Percentiles rank a stretch among this genome's conserved stretches.
These are phyloP conservation scores for Diadema setosum DNA, from an alignment of 35 echinoderm and acorn worm species.

Conservation along the genomic window DNA sequence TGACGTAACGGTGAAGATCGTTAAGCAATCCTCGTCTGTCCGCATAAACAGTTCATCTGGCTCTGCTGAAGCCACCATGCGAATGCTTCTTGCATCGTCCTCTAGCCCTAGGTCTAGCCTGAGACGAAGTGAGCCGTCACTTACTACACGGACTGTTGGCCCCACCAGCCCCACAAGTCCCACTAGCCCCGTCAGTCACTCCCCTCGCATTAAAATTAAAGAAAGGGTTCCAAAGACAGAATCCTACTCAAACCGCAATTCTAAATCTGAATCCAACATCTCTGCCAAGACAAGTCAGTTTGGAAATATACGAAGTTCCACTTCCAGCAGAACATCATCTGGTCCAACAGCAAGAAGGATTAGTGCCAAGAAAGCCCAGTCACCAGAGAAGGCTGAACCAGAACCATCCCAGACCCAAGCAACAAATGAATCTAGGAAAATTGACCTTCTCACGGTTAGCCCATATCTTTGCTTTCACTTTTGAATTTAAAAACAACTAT, in stretches of 20 bases:
- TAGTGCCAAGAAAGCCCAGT: background rate
- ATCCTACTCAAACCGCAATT: background rate
- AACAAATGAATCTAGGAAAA: background rate
- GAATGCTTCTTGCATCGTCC: conserved; percentile 27
- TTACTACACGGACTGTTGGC: too few species aligned
- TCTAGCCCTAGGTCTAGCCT: conserved; percentile 15
- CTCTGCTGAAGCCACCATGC: conserved; percentile 41
- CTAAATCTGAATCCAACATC: background rate
- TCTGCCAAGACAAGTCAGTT: background rate
- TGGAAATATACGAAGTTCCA: conserved; percentile 10
- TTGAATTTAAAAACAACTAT: too few species aligned
- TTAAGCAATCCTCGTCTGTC: conserved; percentile 18
- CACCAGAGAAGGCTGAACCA: conserved; percentile 26
- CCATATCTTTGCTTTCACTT: background rate
- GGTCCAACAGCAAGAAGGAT: background rate
- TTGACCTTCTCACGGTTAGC: conserved; percentile 61
- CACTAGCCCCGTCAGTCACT: background rate
- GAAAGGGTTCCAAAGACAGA: background rate
- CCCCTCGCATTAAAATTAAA: background rate
- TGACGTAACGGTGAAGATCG: conserved; percentile 11
- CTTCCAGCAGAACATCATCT: background rate
- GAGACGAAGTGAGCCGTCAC: conserved; percentile 16
- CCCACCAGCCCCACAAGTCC: background rate
- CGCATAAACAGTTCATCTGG: background rate
- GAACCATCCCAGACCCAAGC: background rate